Conservation (phyloP, 2,888 invertebrate species). For the Sepiola atlantica region DNA sequence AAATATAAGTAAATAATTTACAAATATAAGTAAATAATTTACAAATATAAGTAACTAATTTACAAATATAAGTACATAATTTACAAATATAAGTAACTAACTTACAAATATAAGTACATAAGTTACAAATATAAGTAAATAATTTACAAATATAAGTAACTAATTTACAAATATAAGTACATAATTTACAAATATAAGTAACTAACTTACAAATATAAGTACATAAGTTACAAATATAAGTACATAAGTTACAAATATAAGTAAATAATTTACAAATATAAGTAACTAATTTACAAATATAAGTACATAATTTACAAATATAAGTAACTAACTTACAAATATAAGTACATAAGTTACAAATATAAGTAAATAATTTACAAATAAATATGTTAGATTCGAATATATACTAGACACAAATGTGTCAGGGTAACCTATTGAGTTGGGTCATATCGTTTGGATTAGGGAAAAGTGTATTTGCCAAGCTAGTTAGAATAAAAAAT, state of each 20-base stretch:
- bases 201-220: neutral
- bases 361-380: neutral
- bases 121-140: too few species aligned
- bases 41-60: neutral
- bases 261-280: neutral
- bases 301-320: neutral
- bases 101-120: neutral
- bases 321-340: neutral
- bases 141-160: neutral
- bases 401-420: too few species aligned
- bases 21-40: neutral
- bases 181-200: too few species aligned
- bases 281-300: neutral
- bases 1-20: too few species aligned
- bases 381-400: too few species aligned
- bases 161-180: neutral
- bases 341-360: neutral
- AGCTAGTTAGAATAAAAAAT: too few species aligned
- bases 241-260: neutral
- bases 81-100: neutral
- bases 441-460: too few species aligned
- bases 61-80: too few species aligned
- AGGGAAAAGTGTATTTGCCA: too few species aligned
- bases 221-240: neutral
- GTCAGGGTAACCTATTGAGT: too few species aligned